Percentiles rank a stretch among this genome's conserved stretches.
phyloP scores from a whole-genome alignment of 1,140 invertebrate species.

The Hyles euphorbiae region DNA sequence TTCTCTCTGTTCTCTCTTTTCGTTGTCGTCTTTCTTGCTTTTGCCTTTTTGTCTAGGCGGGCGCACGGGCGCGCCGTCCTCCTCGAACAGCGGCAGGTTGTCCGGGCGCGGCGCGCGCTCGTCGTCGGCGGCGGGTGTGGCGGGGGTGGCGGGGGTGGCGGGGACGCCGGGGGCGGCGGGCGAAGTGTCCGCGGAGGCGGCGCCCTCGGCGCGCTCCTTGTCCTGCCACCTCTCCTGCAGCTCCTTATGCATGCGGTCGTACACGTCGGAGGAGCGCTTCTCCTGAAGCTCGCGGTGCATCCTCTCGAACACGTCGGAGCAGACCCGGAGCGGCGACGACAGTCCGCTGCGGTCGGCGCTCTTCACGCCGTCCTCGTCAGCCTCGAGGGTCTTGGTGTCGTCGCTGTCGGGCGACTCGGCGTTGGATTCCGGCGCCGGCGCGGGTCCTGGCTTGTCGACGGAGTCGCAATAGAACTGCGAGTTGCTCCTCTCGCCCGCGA shows the following conservation, averaged over 20 bases:
- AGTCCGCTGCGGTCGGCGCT: conserved; percentile 30
- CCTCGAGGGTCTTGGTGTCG: conserved; percentile 27
- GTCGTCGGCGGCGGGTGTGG: conserved; percentile 54
- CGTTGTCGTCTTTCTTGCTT: conserved; percentile 69
- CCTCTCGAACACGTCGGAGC: conserved; percentile 53
- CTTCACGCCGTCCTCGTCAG: conserved; percentile 25
- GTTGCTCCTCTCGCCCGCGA: conserved; percentile 35
- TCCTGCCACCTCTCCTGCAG: conserved; percentile 59
- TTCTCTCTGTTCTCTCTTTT: conserved; percentile 64
- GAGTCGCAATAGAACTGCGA: conserved; percentile 72
- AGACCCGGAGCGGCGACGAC: conserved; percentile 41
- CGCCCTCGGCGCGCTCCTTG: conserved; percentile 32
- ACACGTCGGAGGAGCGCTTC: conserved; percentile 45
- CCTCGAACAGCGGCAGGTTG: conserved; percentile 79
- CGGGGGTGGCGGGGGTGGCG: conserved; percentile 47
- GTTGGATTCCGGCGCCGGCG: conserved; percentile 21
- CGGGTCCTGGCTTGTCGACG: conserved; percentile 40
- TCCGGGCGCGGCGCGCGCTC: conserved; percentile 73
- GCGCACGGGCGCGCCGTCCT: conserved; percentile 76
- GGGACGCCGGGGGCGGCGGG: conserved; percentile 36
- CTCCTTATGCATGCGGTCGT: conserved; percentile 65
- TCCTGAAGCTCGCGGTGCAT: conserved; percentile 57
- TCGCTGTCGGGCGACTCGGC: conserved; percentile 37
- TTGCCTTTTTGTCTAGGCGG: conserved; percentile 79
- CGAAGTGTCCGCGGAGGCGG: conserved; percentile 34